These are phyloP conservation scores for Steinernema khuongi DNA, from an alignment of 1,140 invertebrate species.

Conservation along the genomic window DNA sequence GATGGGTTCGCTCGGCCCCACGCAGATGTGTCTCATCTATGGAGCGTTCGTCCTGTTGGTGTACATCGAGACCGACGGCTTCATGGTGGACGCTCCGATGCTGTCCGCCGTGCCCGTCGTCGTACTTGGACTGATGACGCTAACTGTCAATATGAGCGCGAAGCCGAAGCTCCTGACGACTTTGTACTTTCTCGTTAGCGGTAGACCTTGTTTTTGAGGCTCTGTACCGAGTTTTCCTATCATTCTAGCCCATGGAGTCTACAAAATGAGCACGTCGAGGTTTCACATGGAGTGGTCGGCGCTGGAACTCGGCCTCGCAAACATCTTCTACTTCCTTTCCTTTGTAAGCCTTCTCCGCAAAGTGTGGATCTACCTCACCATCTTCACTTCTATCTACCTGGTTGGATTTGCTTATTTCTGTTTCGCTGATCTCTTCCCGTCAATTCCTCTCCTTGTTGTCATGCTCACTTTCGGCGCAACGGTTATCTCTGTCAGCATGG, in stretches of 20 bases:
- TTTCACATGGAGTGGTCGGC: background rate
- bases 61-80: background rate
- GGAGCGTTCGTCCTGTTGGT: background rate
- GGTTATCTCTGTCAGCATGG: background rate
- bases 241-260: conserved; percentile 9
- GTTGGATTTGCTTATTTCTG: conserved; percentile 9
- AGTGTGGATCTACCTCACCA: background rate
- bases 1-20: background rate
- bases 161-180: conserved; percentile 16
- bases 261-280: background rate
- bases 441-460: conserved; percentile 17
- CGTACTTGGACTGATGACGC: background rate
- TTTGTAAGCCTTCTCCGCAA: background rate
- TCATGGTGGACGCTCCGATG: background rate
- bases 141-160: background rate
- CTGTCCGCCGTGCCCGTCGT: background rate
- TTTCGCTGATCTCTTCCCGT: conserved; percentile 20
- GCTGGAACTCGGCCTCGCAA: background rate
- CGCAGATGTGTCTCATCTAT: background rate
- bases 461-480: background rate
- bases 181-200: background rate
- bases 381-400: conserved; percentile 10
- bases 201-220: background rate
- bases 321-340: conserved; percentile 11
- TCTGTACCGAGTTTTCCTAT: background rate